Base-by-base conservation (phyloP, 2,797 vertebrate genomes). In the Tragopan temminckii region DNA sequence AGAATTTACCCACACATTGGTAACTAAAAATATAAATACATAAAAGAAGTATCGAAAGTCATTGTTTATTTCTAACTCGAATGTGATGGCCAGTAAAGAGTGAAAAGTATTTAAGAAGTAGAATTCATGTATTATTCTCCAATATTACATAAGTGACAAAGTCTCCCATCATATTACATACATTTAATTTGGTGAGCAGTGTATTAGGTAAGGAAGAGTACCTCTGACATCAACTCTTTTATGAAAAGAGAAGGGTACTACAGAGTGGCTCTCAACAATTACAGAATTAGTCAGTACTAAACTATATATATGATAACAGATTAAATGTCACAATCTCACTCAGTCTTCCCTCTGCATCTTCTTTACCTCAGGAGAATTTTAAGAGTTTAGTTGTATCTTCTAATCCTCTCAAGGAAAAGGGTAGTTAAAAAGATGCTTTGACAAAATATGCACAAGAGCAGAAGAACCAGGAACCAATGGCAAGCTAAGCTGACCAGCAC, bases 391-490 rank as follows among this genome's bases (percentile, higher is more conserved):
- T 42, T 74, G 15, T 19, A 46, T 78, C 9, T 58, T 62, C 23
- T 66, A 46, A 66, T 64, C 13, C 55, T 75, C 11, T 86, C 79
- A 86, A 59, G 1, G 5, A 25, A 90, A 31, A 62, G 7, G 24
- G 29, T 64, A 88, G 38, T 58, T 82, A 70, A 85, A 84, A 89
- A 89, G 15, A 11, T 77, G 40, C 25, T 93, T 85, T 88, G 50
- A 76, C 27, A 82, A 81, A 86, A 86, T 33, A 70, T 88, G 68
- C 35, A 88, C 14, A 25, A 13, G 91, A 84, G 29, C 24, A 92
- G 58, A 80, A 70, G 21, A 88, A 59, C 5, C 21, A 88, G 15
- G 21, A 85, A 84, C 0, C 45, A 20, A 17, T 13, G 29, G 53
- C 29, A 71, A 90, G 40, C 5, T 66, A 83, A 82, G 38, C 62